phyloP scores from a whole-genome alignment of 2,113 vertebrate genomes.

The Elephas maximus region DNA sequence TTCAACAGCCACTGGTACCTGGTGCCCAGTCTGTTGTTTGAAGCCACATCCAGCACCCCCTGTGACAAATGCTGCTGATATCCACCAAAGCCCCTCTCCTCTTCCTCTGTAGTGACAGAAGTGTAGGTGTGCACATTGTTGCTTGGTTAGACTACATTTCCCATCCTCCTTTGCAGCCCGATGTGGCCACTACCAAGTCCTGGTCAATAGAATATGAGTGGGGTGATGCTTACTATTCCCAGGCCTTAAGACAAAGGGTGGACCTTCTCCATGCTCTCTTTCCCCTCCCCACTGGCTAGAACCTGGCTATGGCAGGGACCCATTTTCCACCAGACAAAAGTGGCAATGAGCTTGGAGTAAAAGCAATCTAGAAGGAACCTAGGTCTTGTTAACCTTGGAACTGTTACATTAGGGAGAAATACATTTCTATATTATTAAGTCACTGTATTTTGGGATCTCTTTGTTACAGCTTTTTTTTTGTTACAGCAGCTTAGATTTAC shows the following conservation, averaged over 20 bases:
- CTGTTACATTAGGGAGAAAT: not conserved
- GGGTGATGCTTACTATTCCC: fast-evolving
- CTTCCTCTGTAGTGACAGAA: not conserved
- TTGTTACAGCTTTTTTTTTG: not conserved
- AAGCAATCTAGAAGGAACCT: not conserved
- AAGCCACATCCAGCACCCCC: not conserved
- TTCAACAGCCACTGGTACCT: too few relatives aligned
- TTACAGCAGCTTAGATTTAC: not conserved
- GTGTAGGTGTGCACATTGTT: not conserved
- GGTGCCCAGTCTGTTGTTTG: not conserved
- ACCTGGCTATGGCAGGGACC: not conserved
- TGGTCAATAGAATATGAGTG: not conserved
- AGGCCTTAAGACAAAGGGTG: not conserved
- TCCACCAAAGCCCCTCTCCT: not conserved
- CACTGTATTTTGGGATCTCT: not conserved
- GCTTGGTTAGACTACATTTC: not conserved
- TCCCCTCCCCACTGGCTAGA: not conserved
- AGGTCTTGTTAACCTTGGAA: not conserved
- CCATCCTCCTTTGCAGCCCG: not conserved
- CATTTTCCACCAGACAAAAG: not conserved
- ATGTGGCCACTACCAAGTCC: not conserved
- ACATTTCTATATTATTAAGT: not conserved
- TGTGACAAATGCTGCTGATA: not conserved
- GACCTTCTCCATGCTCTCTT: not conserved
- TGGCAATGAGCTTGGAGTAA: not conserved